Evolutionary conservation across 1,140 invertebrate species (phyloP).

Genomic region (Phortica variegata): DNA sequence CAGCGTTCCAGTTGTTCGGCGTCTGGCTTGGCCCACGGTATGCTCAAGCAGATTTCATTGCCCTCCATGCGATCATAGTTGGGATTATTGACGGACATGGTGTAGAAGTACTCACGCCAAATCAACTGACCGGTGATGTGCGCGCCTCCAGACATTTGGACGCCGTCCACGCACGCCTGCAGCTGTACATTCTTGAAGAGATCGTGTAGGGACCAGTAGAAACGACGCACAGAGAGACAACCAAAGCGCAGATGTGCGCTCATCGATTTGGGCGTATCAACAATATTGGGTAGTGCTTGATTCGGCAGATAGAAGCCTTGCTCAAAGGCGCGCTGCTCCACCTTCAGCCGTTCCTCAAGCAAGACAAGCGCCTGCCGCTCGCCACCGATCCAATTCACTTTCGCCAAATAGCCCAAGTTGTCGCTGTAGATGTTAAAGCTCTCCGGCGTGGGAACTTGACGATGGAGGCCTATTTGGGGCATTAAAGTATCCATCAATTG

Average conservation of each 20-base stretch:
- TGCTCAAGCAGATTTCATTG: constrained; percentile 73
- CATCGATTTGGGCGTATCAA: constrained; percentile 68
- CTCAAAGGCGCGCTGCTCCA: constrained; percentile 64
- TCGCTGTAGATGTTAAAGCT: constrained; percentile 63
- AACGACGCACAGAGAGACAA: constrained; percentile 65
- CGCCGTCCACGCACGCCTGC: constrained; percentile 53
- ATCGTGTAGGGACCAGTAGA: constrained; percentile 68
- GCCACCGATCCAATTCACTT: constrained; percentile 64
- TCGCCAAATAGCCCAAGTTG: constrained; percentile 41
- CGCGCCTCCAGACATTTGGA: constrained; percentile 35
- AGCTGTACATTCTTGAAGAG: constrained; percentile 62
- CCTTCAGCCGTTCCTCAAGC: constrained; percentile 59
- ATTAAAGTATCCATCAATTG: constrained; percentile 57
- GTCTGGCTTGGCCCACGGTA: constrained; percentile 67
- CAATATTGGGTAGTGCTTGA: constrained; percentile 68
- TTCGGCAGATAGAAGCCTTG: constrained; percentile 67
- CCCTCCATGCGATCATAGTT: constrained; percentile 69
- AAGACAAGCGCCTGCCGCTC: constrained; percentile 66
- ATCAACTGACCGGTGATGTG: constrained; percentile 69
- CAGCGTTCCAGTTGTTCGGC: constrained; percentile 63
- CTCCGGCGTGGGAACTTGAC: constrained; percentile 62
- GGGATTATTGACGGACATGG: constrained; percentile 69
- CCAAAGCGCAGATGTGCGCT: constrained; percentile 70
- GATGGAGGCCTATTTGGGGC: constrained; percentile 58
- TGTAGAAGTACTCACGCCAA: constrained; percentile 80